Percentiles rank a stretch among this genome's conserved stretches.
Evolutionary conservation across 2,113 vertebrate species (phyloP).

Genomic region (Gymnorhina tibicen): DNA sequence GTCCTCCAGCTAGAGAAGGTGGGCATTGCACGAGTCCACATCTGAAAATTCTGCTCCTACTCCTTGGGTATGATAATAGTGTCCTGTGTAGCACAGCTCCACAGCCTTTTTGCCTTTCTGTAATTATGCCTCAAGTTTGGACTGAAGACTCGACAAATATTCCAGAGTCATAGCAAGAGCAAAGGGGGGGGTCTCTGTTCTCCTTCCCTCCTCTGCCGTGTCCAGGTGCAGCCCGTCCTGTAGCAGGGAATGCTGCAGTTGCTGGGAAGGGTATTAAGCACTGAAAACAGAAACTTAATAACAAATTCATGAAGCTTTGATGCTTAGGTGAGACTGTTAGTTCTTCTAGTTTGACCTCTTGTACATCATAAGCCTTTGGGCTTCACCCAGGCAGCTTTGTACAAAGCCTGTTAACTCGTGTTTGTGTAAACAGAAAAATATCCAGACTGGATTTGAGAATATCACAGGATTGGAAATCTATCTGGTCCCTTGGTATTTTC

Average conservation of each 20-base stretch:
- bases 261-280: background rate
- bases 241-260: background rate
- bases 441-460: background rate
- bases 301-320: background rate
- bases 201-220: background rate
- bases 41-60: background rate
- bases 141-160: background rate
- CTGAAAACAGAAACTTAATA: background rate
- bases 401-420: background rate
- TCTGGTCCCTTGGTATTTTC: background rate
- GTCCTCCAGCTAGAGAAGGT: background rate
- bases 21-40: accelerated
- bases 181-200: background rate
- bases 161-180: background rate
- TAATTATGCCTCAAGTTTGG: background rate
- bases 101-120: background rate
- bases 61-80: background rate
- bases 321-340: background rate
- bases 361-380: background rate
- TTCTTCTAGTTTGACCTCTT: background rate
- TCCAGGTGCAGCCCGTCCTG: background rate
- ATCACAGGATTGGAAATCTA: background rate
- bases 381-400: background rate
- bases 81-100: background rate
- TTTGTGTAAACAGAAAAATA: background rate